Evolutionary conservation across 2,113 vertebrate genomes (phyloP), one percentile per base, ranked within the genome.

Genomic region (Rhinichthys klamathensis): DNA sequence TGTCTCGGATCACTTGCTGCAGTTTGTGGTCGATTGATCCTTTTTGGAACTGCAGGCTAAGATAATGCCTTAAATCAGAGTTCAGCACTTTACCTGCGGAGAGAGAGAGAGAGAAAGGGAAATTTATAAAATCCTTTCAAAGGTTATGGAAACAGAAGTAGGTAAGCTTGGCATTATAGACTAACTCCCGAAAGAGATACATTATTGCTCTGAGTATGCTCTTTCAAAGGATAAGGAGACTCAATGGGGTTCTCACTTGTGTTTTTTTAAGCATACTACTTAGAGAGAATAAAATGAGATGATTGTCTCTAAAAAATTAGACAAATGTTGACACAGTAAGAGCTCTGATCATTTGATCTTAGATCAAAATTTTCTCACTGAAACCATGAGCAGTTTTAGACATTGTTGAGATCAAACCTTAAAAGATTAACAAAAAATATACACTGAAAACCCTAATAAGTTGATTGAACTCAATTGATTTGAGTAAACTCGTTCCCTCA

Each of bases 41-140:
- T 92, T 99, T 99, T 93, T 98, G 97, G 93, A 99, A 99, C 94
- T 99, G 98, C 90, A 99, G 95, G 91, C 98, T 99, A 94, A 99
- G 93, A 92, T 99, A 99, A 93, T 99, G 97, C 61, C 97, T 96
- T 91, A 99, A 94, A 92, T 99, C 98, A 83, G 97, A 96, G 93
- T 99, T 99, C 93, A 99, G 96, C 86, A 99, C 97, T 94, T 99
- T 99, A n/a, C 98, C 98, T 99, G 91, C 13, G 74, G 74, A 81
- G 87, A 84, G 30, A 61, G 63, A 65, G n/a, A 70, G 80, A 90
- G 69, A 89, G 58, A 92, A 1, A 87, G 84, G 16, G 61, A 72
- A 27, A 23, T 38, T 73, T 46, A 80, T 15, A 80, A 46, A n/a
- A 11, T 23, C 16, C 51, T 35, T 35, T 77, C 30, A 77, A 63